Percentiles rank a stretch among this genome's conserved stretches.
Conservation (phyloP, 1,140 invertebrate species). For the Conus betulinus region DNA sequence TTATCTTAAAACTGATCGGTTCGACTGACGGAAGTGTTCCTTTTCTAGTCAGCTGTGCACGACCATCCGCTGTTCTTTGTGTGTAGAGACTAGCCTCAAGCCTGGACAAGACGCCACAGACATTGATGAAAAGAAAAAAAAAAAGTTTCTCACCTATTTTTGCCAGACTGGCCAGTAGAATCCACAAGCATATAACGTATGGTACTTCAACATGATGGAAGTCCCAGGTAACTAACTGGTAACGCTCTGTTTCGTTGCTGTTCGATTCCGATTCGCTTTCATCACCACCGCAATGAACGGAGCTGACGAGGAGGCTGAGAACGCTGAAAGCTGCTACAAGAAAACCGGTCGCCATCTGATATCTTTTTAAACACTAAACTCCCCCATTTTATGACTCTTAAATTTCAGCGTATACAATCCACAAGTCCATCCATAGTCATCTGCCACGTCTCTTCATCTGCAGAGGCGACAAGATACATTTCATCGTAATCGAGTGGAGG, state of each 20-base stretch:
- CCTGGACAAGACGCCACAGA: neutral
- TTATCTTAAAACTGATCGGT: no score
- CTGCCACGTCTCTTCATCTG: constrained; percentile 28
- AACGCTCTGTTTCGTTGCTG: constrained; percentile 58
- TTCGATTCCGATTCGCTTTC: constrained; percentile 40
- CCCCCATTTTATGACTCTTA: constrained; percentile 39
- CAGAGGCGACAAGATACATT: constrained; percentile 34
- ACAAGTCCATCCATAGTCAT: constrained; percentile 24
- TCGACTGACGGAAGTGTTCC: neutral
- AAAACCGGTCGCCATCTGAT: constrained; percentile 1
- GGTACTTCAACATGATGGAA: constrained; percentile 92
- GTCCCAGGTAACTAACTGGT: constrained; percentile 87
- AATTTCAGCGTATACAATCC: constrained; percentile 45
- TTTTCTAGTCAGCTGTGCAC: neutral
- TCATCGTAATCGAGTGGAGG: constrained; percentile 12
- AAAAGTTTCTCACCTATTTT: constrained; percentile 89
- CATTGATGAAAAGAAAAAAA: neutral
- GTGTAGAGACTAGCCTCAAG: neutral
- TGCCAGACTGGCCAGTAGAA: constrained; percentile 93
- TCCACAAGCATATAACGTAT: constrained; percentile 95
- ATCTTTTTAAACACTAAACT: constrained; percentile 12
- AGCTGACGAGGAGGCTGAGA: neutral
- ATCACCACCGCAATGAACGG: constrained; percentile 36
- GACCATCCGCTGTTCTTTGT: neutral
- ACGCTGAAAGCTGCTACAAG: neutral